Evolutionary conservation across 1,140 invertebrate species (phyloP).

Genomic region (Chlorops oryzae): DNA sequence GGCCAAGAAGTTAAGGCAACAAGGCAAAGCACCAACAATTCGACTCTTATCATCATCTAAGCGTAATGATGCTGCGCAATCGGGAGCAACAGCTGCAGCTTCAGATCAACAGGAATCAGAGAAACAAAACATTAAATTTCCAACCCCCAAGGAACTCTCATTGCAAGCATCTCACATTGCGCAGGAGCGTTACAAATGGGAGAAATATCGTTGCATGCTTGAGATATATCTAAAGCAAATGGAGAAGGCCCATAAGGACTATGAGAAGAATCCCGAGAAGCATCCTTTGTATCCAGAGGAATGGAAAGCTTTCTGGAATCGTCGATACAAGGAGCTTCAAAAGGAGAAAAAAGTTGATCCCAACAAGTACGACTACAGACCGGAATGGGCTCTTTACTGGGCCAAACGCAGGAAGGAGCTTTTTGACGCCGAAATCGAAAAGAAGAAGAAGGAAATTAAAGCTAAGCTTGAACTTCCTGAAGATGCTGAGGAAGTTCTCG

Average conservation of each 20-base stretch:
- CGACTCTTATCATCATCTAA: conserved; percentile 4
- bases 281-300: conserved; percentile 78
- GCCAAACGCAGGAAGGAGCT: conserved; percentile 71
- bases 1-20: not conserved
- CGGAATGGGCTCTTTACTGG: conserved; percentile 81
- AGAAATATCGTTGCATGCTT: conserved; percentile 50
- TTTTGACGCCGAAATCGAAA: conserved; percentile 52
- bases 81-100: no score
- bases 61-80: not conserved
- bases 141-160: conserved; percentile 41
- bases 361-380: conserved; percentile 73
- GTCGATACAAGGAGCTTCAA: conserved; percentile 72
- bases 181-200: conserved; percentile 54
- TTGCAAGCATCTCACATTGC: conserved; percentile 38
- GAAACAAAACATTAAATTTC: conserved; percentile 26
- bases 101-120: not conserved
- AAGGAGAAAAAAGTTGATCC: conserved; percentile 67
- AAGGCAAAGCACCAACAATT: conserved; percentile 22
- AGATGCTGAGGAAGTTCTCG: conserved; percentile 39
- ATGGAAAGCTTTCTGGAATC: conserved; percentile 81
- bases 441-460: conserved; percentile 50
- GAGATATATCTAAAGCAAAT: conserved; percentile 48
- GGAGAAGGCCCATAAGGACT: conserved; percentile 59
- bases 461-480: conserved; percentile 51
- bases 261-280: conserved; percentile 77